Base-by-base conservation (phyloP, 2,113 vertebrate genomes). In the Etia nguti region DNA sequence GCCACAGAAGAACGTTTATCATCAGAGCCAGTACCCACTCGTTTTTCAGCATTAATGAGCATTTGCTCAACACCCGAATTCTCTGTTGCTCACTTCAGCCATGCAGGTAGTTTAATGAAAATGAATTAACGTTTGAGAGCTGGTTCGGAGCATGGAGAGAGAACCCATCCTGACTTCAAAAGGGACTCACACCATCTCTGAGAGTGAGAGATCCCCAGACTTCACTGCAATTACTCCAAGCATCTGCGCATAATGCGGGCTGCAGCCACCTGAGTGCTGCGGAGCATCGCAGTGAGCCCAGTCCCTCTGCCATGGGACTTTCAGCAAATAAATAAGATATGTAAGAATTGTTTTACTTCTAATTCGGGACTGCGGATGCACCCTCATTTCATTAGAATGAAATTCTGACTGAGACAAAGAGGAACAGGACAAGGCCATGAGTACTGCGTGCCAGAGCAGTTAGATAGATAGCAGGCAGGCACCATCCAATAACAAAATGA, bases 311-410 rank as follows among this genome's bases (percentile, higher is more conserved):
- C 79, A 16, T 6, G 11, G 79, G 82, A 83, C 84, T 82, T 87
- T 84, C 65, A 83, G 68, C 59, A 86, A 87, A 90, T 89, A 88
- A 84, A 91, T 86, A 89, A 83, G 48, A 86, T 62, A 86, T 60
- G 55, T 82, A 86, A 80, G 75, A 91, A 85, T 57, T 86, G 84
- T 65, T 89, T 88, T 46, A 79, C 79, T 57, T 86, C 65, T 87
- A 84, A 91, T 87, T 88, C 50, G 34, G 22, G 6, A 52, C 48
- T 88, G 73, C 11, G 7, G 62, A 79, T 79, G 75, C 36, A 62
- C 50, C 31, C 36, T 92, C 24, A 93, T 89, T 93, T 91, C 60
- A 93, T 92, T 84, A 89, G 46, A 65, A 81, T 73, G 46, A 89
- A 81, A 88, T 77, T 87, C 79, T 55, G 89, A 88, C 89, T 70